Conservation (phyloP, 2,797 vertebrate genomes). For the Chelonia mydas region DNA sequence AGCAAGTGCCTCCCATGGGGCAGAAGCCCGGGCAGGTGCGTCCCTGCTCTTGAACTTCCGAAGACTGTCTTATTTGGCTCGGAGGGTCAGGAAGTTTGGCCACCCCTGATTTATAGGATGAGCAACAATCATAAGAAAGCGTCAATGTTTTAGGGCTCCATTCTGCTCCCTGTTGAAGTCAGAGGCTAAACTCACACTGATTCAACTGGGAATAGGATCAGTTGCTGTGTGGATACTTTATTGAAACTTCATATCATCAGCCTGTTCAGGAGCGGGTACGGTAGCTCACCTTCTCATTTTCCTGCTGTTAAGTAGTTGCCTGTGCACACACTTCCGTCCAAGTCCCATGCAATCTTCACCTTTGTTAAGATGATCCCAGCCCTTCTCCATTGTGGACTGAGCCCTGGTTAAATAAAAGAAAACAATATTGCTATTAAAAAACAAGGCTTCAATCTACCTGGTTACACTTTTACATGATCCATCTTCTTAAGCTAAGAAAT, state of each 20-base stretch:
- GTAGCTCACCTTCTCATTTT: slow-evolving; percentile 85
- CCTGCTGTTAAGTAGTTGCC: slow-evolving; percentile 74
- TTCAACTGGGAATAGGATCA: slow-evolving; percentile 1
- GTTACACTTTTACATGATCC: slow-evolving; percentile 3
- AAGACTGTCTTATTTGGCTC: too few species aligned
- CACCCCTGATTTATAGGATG: background rate
- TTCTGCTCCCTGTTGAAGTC: background rate
- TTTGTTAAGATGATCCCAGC: slow-evolving; percentile 41
- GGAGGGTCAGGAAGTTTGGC: too few species aligned
- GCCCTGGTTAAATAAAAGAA: slow-evolving; percentile 66
- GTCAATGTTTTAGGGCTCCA: background rate
- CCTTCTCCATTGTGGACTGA: slow-evolving; percentile 77
- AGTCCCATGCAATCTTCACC: slow-evolving; percentile 60
- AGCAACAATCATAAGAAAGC: background rate
- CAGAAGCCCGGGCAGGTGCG: too few species aligned
- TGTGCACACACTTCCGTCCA: slow-evolving; percentile 76
- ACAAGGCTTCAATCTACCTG: background rate
- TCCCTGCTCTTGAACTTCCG: too few species aligned
- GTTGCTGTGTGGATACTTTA: slow-evolving; percentile 39
- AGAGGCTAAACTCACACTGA: background rate
- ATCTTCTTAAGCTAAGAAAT: slow-evolving; percentile 5
- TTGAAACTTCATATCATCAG: background rate
- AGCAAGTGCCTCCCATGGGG: too few species aligned
- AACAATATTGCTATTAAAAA: slow-evolving; percentile 38
- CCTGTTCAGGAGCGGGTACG: background rate